These are phyloP conservation scores for Calycopis cecrops DNA, from an alignment of 1,140 invertebrate genomes.

Conservation along the genomic window DNA sequence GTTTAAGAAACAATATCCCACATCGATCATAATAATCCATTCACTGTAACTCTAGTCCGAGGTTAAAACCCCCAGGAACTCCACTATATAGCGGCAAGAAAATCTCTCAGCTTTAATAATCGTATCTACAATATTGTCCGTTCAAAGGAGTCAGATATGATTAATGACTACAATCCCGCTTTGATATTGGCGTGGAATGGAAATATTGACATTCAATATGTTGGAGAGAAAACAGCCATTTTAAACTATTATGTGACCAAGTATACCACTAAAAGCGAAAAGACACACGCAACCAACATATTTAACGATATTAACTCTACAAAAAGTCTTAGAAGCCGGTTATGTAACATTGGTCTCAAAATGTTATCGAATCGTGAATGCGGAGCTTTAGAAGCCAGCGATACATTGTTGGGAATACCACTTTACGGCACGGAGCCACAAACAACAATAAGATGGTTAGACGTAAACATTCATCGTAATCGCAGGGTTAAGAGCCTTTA, in stretches of 20 bases:
- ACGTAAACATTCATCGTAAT: constrained; percentile 18
- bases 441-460: constrained; percentile 16
- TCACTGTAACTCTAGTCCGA: too few species aligned
- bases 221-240: constrained; percentile 18
- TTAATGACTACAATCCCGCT: constrained; percentile 19
- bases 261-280: constrained; percentile 18
- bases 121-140: constrained; percentile 19
- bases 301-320: constrained; percentile 19
- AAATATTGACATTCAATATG: constrained; percentile 17
- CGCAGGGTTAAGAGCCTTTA: constrained; percentile 14
- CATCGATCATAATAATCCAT: too few species aligned
- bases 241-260: constrained; percentile 20
- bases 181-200: constrained; percentile 16
- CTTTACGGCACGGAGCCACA: constrained; percentile 16
- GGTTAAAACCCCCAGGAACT: too few species aligned
- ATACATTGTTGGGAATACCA: constrained; percentile 17
- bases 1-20: too few species aligned
- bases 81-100: constrained; percentile 17
- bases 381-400: constrained; percentile 19
- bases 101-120: constrained; percentile 12
- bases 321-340: constrained; percentile 17
- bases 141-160: constrained; percentile 14
- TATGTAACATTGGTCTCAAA: constrained; percentile 20
- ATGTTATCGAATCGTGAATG: constrained; percentile 20
- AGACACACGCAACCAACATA: constrained; percentile 14